Evolutionary conservation across 2,797 vertebrate species (phyloP).

Genomic region (Melanotaenia parkinsoni): DNA sequence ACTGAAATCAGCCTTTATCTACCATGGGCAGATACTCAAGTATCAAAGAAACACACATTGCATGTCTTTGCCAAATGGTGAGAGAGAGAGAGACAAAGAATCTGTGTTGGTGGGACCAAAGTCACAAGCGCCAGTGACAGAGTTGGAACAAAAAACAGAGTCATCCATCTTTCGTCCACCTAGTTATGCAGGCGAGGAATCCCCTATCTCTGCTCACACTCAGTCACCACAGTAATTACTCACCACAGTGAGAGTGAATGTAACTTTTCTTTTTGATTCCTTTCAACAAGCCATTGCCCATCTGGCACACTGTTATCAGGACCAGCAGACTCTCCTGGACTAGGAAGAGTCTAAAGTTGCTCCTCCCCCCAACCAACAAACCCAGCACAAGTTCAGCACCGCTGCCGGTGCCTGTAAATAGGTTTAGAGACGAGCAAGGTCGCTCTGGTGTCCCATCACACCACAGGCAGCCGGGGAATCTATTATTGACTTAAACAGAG

Average conservation of each 20-base stretch:
- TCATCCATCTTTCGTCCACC: slow-evolving; percentile 49
- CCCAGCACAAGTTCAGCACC: slow-evolving; percentile 15
- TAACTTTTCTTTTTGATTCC: slow-evolving; percentile 44
- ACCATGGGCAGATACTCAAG: slow-evolving; percentile 42
- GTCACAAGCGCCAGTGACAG: slow-evolving; percentile 26
- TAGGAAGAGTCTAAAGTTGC: slow-evolving; percentile 39
- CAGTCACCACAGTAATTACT: slow-evolving; percentile 64
- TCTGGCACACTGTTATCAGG: slow-evolving; percentile 57
- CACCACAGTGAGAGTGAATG: slow-evolving; percentile 44
- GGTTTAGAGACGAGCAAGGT: slow-evolving; percentile 29
- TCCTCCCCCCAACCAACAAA: slow-evolving; percentile 37
- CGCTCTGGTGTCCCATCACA: slow-evolving; percentile 1
- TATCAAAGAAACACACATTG: slow-evolving; percentile 39
- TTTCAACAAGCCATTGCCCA: slow-evolving; percentile 30
- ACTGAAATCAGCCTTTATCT: slow-evolving; percentile 48
- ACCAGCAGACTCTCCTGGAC: slow-evolving; percentile 47
- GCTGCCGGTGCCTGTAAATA: slow-evolving; percentile 20
- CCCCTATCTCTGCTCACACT: slow-evolving; percentile 59
- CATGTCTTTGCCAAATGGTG: slow-evolving; percentile 38
- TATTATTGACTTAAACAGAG: not conserved
- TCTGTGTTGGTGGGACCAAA: slow-evolving; percentile 10
- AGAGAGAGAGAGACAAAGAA: slow-evolving; percentile 6
- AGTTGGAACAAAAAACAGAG: slow-evolving; percentile 14
- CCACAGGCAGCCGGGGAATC: not conserved
- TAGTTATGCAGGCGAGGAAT: slow-evolving; percentile 65